Evolutionary conservation across 2,113 vertebrate species (phyloP), one percentile per base, ranked within the genome.

Genomic region (Aspidoscelis tigris): DNA sequence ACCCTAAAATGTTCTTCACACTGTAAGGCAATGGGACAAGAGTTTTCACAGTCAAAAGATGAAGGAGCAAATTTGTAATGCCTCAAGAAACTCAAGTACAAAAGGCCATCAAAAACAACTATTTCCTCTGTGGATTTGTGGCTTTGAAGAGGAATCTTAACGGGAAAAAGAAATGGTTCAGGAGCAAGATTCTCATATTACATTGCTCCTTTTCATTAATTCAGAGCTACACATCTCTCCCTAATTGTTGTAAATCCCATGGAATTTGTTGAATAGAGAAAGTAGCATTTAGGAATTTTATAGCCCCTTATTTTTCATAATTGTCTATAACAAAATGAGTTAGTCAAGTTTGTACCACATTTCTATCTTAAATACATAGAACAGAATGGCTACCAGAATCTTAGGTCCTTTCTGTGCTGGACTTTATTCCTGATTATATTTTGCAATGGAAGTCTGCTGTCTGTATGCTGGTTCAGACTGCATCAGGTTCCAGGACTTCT

Each of bases 11-110:
- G 1, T 50, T 3, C 0, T 4, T 75, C 22, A 1, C 65, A 53
- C 10, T 33, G 21, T 5, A 2, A 0, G 33, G 22, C 22, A 5
- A 10, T 3, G 0, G 41, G 76, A 50, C 64, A 16, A 6, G 0
- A n/a, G 1, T 20, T 78, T 5, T 76, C 20, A 73, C 5, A 0
- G 10, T 83, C 26, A 66, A 7, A 61, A 47, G 69, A 64, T 0
- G 33, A 0, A 0, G 55, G 22, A 18, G 26, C 20, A 69, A 33
- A 2, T 14, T 0, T 0, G 5, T 18, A 0, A 0, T 5, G 39
- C 0, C 61, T 65, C 1, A 1, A 26, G 20, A 3, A 70, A 53
- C 64, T 26, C 73, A 58, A 68, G 81, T 61, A 9, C 2, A 0
- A 71, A 53, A 71, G 16, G 26, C 20, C 43, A 53, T 7, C 20